A percentile compares a stretch with the other conserved stretches of the same genome.
These are phyloP conservation scores for Bombus balteatus DNA, from an alignment of 1,140 invertebrate species.

Conservation along the genomic window DNA sequence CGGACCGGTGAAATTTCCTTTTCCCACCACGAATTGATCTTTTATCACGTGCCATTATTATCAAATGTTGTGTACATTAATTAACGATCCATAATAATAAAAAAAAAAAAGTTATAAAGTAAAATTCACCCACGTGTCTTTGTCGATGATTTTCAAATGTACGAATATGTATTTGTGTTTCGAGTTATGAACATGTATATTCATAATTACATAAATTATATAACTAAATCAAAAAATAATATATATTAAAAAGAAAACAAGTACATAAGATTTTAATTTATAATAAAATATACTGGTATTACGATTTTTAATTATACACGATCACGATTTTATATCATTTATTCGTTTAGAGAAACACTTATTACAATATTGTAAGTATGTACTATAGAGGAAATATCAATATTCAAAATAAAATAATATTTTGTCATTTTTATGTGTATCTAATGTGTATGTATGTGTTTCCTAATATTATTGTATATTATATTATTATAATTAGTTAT, in stretches of 20 bases:
- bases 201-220: not conserved
- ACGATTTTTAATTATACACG: not conserved
- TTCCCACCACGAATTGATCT: constrained; percentile 62
- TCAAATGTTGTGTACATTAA: not conserved
- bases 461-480: not conserved
- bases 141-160: not conserved
- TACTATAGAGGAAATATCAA: not conserved
- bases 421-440: not conserved
- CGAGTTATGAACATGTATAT: not conserved
- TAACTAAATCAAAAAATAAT: not conserved
- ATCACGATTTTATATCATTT: not conserved
- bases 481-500: not conserved
- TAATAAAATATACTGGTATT: not conserved
- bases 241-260: not conserved
- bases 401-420: not conserved
- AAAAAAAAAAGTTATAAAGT: not conserved
- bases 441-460: not conserved
- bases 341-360: not conserved
- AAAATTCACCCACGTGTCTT: not conserved
- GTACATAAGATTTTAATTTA: not conserved
- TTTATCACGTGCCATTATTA: constrained; percentile 64
- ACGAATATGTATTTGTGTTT: not conserved
- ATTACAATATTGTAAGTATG: no score
- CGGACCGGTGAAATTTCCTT: constrained; percentile 59
- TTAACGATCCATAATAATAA: not conserved